Evolutionary conservation across 2,113 vertebrate species (phyloP).

Genomic region (Xerus inauris): DNA sequence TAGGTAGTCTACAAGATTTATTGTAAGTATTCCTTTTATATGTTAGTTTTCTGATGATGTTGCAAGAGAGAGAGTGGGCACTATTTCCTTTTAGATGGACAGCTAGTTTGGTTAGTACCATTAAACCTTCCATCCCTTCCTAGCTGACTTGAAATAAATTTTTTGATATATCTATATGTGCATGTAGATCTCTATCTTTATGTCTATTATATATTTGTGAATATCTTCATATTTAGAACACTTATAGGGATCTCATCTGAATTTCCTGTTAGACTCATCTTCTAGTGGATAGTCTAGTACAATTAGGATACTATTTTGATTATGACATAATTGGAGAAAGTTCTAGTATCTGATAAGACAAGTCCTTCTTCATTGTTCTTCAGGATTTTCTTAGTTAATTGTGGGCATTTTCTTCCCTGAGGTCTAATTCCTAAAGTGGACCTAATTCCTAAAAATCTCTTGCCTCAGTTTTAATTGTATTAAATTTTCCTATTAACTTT

Average conservation of each 20-base stretch:
- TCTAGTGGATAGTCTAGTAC: background rate
- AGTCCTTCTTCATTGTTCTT: background rate
- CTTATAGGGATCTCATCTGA: background rate
- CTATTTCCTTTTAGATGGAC: background rate
- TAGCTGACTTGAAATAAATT: background rate
- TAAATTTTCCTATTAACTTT: background rate
- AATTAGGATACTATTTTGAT: background rate
- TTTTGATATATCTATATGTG: background rate
- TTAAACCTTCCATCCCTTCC: background rate
- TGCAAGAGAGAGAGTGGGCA: background rate
- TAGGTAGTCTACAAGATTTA: background rate
- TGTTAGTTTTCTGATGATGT: constrained; percentile 11
- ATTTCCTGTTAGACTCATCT: background rate
- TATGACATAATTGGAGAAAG: background rate
- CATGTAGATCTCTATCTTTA: background rate
- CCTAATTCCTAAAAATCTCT: background rate
- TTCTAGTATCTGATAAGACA: background rate
- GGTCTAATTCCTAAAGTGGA: background rate
- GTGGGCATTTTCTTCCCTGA: background rate
- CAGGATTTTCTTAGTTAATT: background rate
- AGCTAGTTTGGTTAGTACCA: background rate
- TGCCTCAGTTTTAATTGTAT: background rate
- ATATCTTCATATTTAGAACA: background rate
- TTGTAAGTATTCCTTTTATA: background rate
- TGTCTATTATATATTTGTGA: background rate